These are phyloP conservation scores for Kryptopterus vitreolus DNA, from an alignment of 2,797 vertebrate genomes.

Conservation along the genomic window DNA sequence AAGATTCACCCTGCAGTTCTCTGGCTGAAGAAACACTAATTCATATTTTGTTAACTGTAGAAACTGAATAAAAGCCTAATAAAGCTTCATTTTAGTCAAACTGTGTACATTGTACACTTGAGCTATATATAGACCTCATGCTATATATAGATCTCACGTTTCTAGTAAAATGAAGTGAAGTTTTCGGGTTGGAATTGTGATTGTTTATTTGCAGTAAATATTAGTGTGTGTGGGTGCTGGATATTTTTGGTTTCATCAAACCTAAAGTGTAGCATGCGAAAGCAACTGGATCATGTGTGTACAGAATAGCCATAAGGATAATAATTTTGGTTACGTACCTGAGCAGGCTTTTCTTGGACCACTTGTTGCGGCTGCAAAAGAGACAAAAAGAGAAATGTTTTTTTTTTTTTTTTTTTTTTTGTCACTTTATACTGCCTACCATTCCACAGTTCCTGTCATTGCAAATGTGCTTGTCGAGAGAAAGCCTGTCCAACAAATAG, in stretches of 20 bases:
- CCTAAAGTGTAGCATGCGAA: background rate
- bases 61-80: slow-evolving; percentile 37
- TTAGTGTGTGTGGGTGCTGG: background rate
- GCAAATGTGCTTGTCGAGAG: background rate
- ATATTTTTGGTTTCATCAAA: background rate
- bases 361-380: slow-evolving; percentile 89
- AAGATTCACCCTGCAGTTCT: slow-evolving; percentile 72
- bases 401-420: background rate
- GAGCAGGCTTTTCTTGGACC: slow-evolving; percentile 90
- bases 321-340: slow-evolving; percentile 75
- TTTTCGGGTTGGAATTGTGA: background rate
- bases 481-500: background rate
- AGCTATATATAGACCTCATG: too few relatives aligned
- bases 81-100: background rate
- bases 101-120: background rate
- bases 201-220: background rate
- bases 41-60: slow-evolving; percentile 63
- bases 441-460: background rate
- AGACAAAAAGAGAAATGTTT: slow-evolving; percentile 39
- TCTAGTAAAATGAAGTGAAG: background rate
- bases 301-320: background rate
- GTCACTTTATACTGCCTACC: background rate
- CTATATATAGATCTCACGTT: too few relatives aligned
- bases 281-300: background rate
- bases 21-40: slow-evolving; percentile 74